phyloP scores from a whole-genome alignment of 2,113 vertebrate species.

The Ptychochromis oligacanthus region DNA sequence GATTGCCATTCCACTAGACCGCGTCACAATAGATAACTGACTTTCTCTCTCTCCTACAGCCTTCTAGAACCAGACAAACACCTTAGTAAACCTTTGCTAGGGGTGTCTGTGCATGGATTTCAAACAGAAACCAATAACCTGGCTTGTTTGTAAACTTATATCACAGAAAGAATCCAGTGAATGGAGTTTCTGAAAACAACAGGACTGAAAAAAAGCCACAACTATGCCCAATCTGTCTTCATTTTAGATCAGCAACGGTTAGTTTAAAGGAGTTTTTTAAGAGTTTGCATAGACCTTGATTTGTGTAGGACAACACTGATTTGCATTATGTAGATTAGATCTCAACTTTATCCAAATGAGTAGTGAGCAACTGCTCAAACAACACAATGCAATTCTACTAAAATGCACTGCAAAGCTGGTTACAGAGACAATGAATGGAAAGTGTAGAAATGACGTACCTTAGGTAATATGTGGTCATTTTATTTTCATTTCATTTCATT shows the following conservation, averaged over 20 bases:
- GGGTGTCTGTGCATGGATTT: neutral
- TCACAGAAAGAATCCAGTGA: neutral
- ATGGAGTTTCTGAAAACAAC: neutral
- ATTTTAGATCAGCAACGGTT: neutral
- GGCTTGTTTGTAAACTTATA: neutral
- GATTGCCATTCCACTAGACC: neutral
- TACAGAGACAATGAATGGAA: neutral
- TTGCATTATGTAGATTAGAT: neutral
- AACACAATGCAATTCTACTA: neutral
- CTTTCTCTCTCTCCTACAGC: neutral
- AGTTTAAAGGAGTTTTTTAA: neutral
- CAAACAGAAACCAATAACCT: neutral
- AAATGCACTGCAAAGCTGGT: neutral
- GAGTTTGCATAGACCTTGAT: neutral
- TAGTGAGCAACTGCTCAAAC: neutral
- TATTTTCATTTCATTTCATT: no score
- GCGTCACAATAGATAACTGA: neutral
- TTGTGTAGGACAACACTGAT: neutral
- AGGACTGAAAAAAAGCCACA: fast-evolving
- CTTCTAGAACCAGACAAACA: neutral
- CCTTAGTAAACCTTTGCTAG: neutral
- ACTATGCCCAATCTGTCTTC: neutral
- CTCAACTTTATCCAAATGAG: neutral
- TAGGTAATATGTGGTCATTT: no score
- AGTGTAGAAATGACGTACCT: no score